Evolutionary conservation across 2,113 vertebrate genomes (phyloP), one percentile per base, ranked within the genome.

Genomic region (Cyanoramphus novaezelandiae): DNA sequence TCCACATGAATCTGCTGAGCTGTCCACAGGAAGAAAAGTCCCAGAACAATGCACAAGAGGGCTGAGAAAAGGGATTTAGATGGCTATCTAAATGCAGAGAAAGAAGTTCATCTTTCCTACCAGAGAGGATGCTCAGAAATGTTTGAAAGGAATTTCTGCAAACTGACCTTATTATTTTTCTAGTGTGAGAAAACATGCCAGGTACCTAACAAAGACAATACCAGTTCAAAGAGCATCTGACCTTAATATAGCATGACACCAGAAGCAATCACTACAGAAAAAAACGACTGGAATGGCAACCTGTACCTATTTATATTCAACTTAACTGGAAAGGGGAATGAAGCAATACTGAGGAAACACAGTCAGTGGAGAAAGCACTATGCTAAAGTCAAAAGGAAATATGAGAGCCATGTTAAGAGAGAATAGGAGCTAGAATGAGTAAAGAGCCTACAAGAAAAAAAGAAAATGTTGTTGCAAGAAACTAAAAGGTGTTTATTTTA

Each of bases 11-110:
- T 86, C 86, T 94, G 86, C 88, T 90, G 85, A 88, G 68, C 86
- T 96, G 89, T 93, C 90, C 95, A 97, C 94, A 97, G 91, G 92
- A 90, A 95, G 94, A 92, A 88, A 96, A 93, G 74, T 91, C 96
- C 96, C 95, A 82, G 52, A 95, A 72, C 44, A 90, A 92, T 91
- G 95, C 96, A 97, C 97, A 96, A 88, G 91, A 92, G 90, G 88
- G 93, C 83, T 93, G 90, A 95, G 76, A 79, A 76, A 88, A 92
- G 44, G 67, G 62, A 88, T 88, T 79, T 97, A 93, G 92, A 97
- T 46, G 37, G 35, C 70, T 78, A 50, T 69, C 47, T 92, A 91
- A 95, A 96, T 3, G 0, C 8, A 87, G 65, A 84, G 64, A 90
- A 93, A 62, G 65, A 71, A 7, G 12, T 72, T 84, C 52, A 46